Evolutionary conservation across 1,140 invertebrate genomes (phyloP), one percentile per base, ranked within the genome.

Genomic region (Sweltsa coloradensis): DNA sequence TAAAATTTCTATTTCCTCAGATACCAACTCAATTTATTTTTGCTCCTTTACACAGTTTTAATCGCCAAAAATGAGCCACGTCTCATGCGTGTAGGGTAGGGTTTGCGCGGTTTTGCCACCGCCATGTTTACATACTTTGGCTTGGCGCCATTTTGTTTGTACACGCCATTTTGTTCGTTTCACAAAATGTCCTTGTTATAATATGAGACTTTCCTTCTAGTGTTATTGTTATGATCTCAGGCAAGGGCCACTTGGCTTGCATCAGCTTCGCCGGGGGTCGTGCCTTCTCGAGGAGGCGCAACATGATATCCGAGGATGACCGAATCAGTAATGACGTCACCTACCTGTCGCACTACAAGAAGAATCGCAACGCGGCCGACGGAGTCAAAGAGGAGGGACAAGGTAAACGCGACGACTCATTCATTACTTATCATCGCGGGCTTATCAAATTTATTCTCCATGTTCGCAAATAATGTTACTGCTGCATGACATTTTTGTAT

Each of bases 251-350:
- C 68, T 69, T 88, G 59, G 76, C 85, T 29, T 84, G 81, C 64
- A 72, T 88, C 55, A 76, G 79, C 57, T 86, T 83, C 64, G 78
- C 81, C 59, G 85, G 81, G 53, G 81, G 79, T 53, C 83, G 75
- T 61, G 75, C 76, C 24, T 82, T 84, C 62, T 75, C 79, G 51
- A 73, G 77, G 56, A 77, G 85, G 57, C 74, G 71, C 48, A 72
- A 79, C n/a, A 71, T 68, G 59, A 75, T 63, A 61, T 27, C 22
- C 39, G 27, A 44, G 9, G 31, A 47, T 2, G 61, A 65, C 51
- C 58, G 61, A 14, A 53, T 66, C 47, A 59, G 56, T 41, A 64
- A 56, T 49, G 81, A 84, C 65, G 78, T 85, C 57, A 81, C 79
- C 56, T 73, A 82, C 55, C 71, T 84, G 54, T 84, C 81, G 59